Base-by-base conservation (phyloP, 2,797 vertebrate species). In the Acrossocheilus wenchowensis region DNA sequence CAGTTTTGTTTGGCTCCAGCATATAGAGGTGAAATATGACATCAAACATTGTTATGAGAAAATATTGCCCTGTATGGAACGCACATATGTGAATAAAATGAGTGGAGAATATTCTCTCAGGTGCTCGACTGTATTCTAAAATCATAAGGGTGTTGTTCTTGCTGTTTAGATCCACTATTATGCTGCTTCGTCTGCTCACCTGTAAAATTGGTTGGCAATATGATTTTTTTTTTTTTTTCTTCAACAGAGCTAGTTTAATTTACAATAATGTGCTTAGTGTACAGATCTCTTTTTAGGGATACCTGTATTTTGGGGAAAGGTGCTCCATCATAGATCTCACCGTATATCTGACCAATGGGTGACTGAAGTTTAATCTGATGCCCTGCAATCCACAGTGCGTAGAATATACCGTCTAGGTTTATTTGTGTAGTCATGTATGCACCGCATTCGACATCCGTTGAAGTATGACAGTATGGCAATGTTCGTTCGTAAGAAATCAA, bases 41-140 rank as follows among this genome's bases (percentile, higher is more conserved):
- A 78, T 84, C 71, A 80, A 72, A 74, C 52, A 50, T 84, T 88
- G 87, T 81, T 87, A 87, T 90, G 73, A 86, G 80, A 87, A 89
- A 85, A 60, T 71, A 87, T 84, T 83, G 82, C 88, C 86, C 87
- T 90, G 90, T 90, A 88, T 89, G 90, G 87, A 90, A 87, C 89
- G 81, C 87, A 88, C 87, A 88, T 82, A 83, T 77, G 87, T 90
- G 90, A 89, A 89, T 89, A 84, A 87, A 85, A 88, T 50, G 82
- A 88, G 85, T 87, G 88, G 72, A 88, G 88, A 87, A 83, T 75
- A 83, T 78, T 57, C 82, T 89, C 81, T 90, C 82, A 85, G 69
- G 84, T 89, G 86, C 73, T 88, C 82, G 79, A 52, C 87, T 83
- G 82, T 68, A 81, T 87, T 81, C 62, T 72, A 8, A 80, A 69